Conservation (phyloP, 2,888 invertebrate genomes). For the Melanargia galathea region DNA sequence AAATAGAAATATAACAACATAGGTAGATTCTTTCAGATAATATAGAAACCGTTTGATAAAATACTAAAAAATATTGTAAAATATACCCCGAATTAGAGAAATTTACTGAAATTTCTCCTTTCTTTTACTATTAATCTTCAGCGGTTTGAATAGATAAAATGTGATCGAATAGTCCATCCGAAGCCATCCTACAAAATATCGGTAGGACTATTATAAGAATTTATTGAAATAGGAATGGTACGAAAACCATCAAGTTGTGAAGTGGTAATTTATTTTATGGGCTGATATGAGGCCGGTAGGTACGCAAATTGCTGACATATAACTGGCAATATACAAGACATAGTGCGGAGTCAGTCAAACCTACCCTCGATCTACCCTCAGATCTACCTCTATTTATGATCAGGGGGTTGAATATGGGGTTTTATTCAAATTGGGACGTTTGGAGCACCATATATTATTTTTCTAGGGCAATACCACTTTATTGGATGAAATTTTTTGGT, state of each 20-base stretch:
- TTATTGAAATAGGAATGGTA: background rate
- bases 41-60: too few relatives aligned
- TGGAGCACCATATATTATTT: background rate
- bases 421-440: constrained; percentile 21
- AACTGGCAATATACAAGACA: constrained; percentile 64
- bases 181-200: background rate
- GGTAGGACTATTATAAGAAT: background rate
- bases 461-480: constrained; percentile 6
- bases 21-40: too few relatives aligned
- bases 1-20: too few relatives aligned
- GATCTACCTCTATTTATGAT: constrained; percentile 23
- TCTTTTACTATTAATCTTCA: too few relatives aligned
- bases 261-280: constrained; percentile 38
- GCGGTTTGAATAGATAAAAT: background rate
- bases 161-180: background rate
- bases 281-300: constrained; percentile 48
- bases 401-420: constrained; percentile 16
- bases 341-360: constrained; percentile 51
- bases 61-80: too few relatives aligned
- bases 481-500: background rate
- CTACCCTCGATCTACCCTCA: constrained; percentile 23
- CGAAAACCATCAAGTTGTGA: background rate
- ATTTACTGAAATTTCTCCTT: too few relatives aligned
- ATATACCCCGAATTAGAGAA: too few relatives aligned
- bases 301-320: constrained; percentile 69